Evolutionary conservation across 2,888 invertebrate species (phyloP).

Genomic region (Ichneumoninae sp.): DNA sequence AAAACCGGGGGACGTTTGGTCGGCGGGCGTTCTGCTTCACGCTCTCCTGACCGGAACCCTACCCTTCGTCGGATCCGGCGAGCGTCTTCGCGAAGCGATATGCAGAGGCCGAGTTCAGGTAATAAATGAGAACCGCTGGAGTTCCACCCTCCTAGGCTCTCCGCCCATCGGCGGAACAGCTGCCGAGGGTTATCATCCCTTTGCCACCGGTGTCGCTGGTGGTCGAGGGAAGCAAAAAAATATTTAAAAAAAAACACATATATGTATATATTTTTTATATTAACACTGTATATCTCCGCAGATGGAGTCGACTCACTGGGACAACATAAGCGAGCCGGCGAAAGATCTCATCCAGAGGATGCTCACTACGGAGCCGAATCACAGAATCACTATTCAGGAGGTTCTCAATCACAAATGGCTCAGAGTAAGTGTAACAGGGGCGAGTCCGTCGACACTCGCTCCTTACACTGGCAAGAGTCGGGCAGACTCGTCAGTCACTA

Average conservation of each 20-base stretch:
- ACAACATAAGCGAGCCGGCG: constrained; percentile 95
- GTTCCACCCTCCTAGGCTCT: constrained; percentile 16
- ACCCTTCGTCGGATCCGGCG: constrained; percentile 97
- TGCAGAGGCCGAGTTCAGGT: constrained; percentile 93
- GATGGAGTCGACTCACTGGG: constrained; percentile 96
- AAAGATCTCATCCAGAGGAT: constrained; percentile 97
- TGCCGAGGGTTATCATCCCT: constrained; percentile 52
- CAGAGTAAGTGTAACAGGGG: constrained; percentile 87
- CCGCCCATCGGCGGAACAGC: constrained; percentile 16
- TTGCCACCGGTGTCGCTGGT: constrained; percentile 37
- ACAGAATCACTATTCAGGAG: constrained; percentile 97
- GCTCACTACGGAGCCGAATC: constrained; percentile 96
- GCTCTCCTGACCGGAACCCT: constrained; percentile 96
- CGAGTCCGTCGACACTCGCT: constrained; percentile 12
- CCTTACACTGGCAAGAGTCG: too few species aligned
- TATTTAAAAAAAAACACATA: not conserved
- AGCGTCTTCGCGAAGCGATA: constrained; percentile 96
- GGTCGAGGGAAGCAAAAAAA: constrained; percentile 33
- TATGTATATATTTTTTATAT: not conserved
- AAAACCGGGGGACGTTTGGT: constrained; percentile 99
- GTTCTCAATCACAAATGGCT: constrained; percentile 99
- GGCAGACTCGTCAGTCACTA: too few species aligned
- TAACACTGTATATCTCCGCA: constrained; percentile 82
- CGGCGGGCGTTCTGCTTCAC: constrained; percentile 97
- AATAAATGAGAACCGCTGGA: constrained; percentile 68